Base-by-base conservation (phyloP, 92 coral and sea anemone species). In the Palythoa heliodiscus region DNA sequence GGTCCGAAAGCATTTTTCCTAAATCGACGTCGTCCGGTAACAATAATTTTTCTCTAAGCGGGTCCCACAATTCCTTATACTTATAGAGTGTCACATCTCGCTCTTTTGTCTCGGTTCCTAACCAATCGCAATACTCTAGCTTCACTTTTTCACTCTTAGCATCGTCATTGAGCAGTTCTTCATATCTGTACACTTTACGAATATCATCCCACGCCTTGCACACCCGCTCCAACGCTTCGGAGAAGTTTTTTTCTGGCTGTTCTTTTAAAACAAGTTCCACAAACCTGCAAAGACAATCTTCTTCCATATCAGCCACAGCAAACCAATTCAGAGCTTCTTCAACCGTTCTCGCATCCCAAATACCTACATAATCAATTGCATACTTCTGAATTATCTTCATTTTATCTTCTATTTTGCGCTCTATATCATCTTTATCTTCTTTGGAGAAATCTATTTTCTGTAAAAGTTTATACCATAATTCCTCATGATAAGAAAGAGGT, bases 241-340 rank as follows among this genome's bases (percentile, higher is more conserved):
- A n/a, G n/a, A n/a, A n/a, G n/a, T n/a, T n/a, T n/a, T n/a, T n/a
- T n/a, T n/a, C n/a, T n/a, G n/a, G n/a, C n/a, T n/a, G n/a, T n/a
- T n/a, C n/a, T n/a, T n/a, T n/a, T n/a, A n/a, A n/a, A 1, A 57
- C 17, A 14, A 57, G 16, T 19, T 13, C 4, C n/a, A 57, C 1
- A 13, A 57, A 57, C 11, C 14, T 57, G n/a, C n/a, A 13, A 1
- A 52, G 52, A 7, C 52, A 37, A 39, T 37, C 75, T 35, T n/a
- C 1, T 0, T 0, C 5, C 0, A 1, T 0, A 9, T 1, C 2
- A 71, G 75, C 23, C 7, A n/a, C n/a, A n/a, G 35, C 7, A 0
- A 71, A 15, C 75, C 75, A 71, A 7, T 71, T 71, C 19, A 71
- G 35, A 5, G 75, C 75, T 35, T 35, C 10, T 35, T 71, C 75